Evolutionary conservation across 1,140 invertebrate species (phyloP), one percentile per base, ranked within the genome.

Genomic region (Hyposmocoma kahamanoa): DNA sequence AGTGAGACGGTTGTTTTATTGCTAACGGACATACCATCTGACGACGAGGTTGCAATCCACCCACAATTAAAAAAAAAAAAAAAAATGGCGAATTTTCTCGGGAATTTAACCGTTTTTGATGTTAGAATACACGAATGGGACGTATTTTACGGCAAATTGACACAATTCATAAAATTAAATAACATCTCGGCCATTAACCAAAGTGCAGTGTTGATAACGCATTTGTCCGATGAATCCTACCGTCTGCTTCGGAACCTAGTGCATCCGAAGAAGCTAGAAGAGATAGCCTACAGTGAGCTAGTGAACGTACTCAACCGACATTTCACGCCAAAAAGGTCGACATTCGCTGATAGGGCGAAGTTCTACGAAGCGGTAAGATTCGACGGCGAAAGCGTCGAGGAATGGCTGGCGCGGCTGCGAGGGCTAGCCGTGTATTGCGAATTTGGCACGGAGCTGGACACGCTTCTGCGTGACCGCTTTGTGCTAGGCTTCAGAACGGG

Each of bases 311-410:
- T 46, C 6, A 18, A 34, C 18, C 4, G 6, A 3, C 44, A 46
- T 22, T 46, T 46, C 15, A 17, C 8, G 20, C 30, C 26, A 19
- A 46, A 34, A 11, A 30, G 30, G 18, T 30, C 26, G 5, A 32
- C 26, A 30, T 46, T 46, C 44, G 44, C 44, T 3, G 44, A 46
- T 18, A 5, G 24, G 19, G 24, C 17, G 30, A 46, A 34, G 10
- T 46, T 46, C 15, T 46, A 46, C 15, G 15, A 4, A 3, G 44
- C 44, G 4, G 34, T 17, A 3, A 30, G 17, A 19, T 24, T 3
- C 18, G 17, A 4, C 4, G 24, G 17, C 8, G 42, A 43, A 26
- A 20, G 8, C 4, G 3, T 26, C 3, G 42, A 22, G 19, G 4
- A 6, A 10, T 47, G 44, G 44, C 19, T 22, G 15, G 30, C 44